Conservation (phyloP, 2,113 vertebrate species). For the Xiphorhynchus elegans region DNA sequence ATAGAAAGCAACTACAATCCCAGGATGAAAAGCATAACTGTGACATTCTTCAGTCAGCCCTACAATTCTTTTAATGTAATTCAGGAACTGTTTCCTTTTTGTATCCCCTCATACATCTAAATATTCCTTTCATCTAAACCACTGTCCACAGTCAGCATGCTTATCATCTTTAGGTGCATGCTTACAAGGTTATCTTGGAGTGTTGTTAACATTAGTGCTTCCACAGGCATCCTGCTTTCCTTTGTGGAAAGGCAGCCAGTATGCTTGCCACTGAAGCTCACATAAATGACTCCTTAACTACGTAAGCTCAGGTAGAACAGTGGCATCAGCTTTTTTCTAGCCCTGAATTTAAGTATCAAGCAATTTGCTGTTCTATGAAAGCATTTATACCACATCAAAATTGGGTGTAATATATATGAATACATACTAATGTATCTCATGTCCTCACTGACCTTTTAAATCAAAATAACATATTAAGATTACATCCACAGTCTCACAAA, state of each 20-base stretch:
- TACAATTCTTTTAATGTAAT: neutral
- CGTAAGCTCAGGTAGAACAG: neutral
- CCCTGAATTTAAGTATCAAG: neutral
- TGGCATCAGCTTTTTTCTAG: neutral
- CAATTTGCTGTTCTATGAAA: neutral
- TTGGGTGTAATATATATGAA: neutral
- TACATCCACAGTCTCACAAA: neutral
- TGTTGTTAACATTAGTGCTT: neutral
- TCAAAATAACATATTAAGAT: neutral
- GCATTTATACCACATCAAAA: neutral
- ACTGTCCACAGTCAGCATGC: neutral
- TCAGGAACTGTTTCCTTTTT: neutral
- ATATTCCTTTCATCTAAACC: neutral
- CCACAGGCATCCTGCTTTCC: neutral
- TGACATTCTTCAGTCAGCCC: neutral
- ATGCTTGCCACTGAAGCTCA: neutral
- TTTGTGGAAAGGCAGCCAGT: neutral
- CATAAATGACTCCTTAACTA: neutral
- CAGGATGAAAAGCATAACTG: neutral
- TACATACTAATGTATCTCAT: neutral
- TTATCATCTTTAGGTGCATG: neutral
- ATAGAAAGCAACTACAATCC: neutral
- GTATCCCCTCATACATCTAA: neutral
- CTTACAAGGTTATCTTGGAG: neutral
- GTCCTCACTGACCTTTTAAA: neutral